Conservation (phyloP, 2,888 invertebrate genomes). For the Corythucha ciliata region DNA sequence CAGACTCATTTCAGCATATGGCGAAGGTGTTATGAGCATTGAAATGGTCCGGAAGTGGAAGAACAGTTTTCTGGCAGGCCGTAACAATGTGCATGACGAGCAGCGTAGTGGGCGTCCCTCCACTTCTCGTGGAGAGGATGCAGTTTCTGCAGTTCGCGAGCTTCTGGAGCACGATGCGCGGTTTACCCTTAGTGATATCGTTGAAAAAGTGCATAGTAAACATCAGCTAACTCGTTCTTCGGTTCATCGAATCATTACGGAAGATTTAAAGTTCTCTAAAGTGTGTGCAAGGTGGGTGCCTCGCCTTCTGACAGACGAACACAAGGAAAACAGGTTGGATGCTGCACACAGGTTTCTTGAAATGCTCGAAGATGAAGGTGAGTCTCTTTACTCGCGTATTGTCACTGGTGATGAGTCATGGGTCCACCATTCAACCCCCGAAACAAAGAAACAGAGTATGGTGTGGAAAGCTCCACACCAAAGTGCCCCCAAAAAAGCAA, state of each 20-base stretch:
- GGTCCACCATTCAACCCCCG: slow-evolving; percentile 26
- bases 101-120: not conserved
- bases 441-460: slow-evolving; percentile 22
- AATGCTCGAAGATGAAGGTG: too few species aligned
- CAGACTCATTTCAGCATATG: not conserved
- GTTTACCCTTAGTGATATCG: not conserved
- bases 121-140: slow-evolving; percentile 3
- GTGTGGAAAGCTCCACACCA: slow-evolving; percentile 22
- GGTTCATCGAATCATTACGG: not conserved
- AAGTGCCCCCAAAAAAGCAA: slow-evolving; percentile 13
- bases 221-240: not conserved
- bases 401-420: slow-evolving; percentile 29
- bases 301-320: not conserved
- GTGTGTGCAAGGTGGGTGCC: slow-evolving; percentile 10
- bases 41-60: not conserved
- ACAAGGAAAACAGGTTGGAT: not conserved
- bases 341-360: too few species aligned
- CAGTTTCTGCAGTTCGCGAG: slow-evolving; percentile 1
- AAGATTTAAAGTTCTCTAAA: not conserved
- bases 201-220: not conserved
- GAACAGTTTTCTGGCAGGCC: not conserved
- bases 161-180: slow-evolving; percentile 1
- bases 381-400: slow-evolving; percentile 7
- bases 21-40: too few species aligned
- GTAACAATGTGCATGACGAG: slow-evolving; percentile 7